Evolutionary conservation across 2,113 vertebrate species (phyloP).

Genomic region (Cyprinodon brontotheroides): DNA sequence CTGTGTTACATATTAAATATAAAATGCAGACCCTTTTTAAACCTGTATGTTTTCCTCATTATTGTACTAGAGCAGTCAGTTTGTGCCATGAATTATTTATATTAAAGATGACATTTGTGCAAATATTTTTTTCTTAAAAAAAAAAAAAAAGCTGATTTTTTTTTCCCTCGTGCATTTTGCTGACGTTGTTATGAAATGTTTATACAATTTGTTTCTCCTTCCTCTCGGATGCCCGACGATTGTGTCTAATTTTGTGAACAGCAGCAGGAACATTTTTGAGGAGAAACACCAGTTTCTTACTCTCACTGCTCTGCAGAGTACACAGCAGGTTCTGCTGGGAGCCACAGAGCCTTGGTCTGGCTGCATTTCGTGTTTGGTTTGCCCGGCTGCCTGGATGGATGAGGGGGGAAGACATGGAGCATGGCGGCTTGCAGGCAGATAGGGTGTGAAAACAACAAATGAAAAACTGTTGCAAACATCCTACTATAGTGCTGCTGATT

Average conservation of each 20-base stretch:
- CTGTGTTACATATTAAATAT: neutral
- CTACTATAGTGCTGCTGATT: constrained; percentile 12
- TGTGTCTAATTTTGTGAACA: constrained; percentile 49
- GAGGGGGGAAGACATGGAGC: neutral
- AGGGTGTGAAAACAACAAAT: constrained; percentile 11
- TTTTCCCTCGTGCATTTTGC: neutral
- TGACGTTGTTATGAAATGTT: constrained; percentile 15
- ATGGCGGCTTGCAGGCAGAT: constrained; percentile 56
- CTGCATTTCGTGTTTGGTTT: constrained; percentile 62
- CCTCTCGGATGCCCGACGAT: constrained; percentile 28
- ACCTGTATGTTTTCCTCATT: neutral
- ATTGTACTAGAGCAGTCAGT: too few species aligned
- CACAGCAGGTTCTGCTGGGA: constrained; percentile 15
- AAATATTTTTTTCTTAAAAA: neutral
- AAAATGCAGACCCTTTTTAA: neutral
- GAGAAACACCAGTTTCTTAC: constrained; percentile 50
- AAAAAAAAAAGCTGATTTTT: too few species aligned
- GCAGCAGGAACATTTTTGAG: constrained; percentile 9
- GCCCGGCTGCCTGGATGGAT: neutral
- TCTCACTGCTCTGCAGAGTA: constrained; percentile 38
- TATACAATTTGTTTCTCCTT: constrained; percentile 42
- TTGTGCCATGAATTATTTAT: neutral
- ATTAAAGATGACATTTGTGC: neutral
- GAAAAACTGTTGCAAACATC: constrained; percentile 9
- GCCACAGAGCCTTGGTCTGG: constrained; percentile 9